Evolutionary conservation across 2,797 vertebrate genomes (phyloP).

Genomic region (Cossypha dichroa): DNA sequence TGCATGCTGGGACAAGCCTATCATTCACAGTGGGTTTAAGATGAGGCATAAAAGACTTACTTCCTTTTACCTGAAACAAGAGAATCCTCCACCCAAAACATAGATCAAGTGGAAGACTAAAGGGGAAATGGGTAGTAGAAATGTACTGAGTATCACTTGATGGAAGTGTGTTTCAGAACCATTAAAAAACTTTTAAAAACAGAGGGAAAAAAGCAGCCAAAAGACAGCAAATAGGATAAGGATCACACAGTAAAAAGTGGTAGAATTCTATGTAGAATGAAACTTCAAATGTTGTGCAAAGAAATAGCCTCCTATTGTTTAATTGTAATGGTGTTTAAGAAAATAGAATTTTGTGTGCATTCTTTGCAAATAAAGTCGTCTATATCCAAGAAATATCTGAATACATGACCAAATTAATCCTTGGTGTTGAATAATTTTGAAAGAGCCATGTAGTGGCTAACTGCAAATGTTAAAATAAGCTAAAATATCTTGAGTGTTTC

Average conservation of each 20-base stretch:
- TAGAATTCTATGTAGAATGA: background rate
- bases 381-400: background rate
- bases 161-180: background rate
- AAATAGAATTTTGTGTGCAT: background rate
- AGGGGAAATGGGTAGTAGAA: background rate
- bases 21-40: background rate
- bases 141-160: background rate
- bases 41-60: fast-evolving
- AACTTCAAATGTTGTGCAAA: background rate
- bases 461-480: background rate
- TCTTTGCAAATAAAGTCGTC: background rate
- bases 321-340: background rate
- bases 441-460: background rate
- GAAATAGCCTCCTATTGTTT: background rate
- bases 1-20: background rate
- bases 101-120: background rate
- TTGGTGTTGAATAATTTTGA: background rate
- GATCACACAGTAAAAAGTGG: background rate
- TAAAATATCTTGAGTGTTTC: background rate
- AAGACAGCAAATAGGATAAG: background rate
- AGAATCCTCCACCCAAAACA: background rate
- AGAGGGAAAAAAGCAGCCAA: background rate
- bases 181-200: background rate
- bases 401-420: background rate
- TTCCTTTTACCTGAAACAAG: background rate